Evolutionary conservation across 2,888 invertebrate species (phyloP).

Genomic region (Gymnosoma rotundatum): DNA sequence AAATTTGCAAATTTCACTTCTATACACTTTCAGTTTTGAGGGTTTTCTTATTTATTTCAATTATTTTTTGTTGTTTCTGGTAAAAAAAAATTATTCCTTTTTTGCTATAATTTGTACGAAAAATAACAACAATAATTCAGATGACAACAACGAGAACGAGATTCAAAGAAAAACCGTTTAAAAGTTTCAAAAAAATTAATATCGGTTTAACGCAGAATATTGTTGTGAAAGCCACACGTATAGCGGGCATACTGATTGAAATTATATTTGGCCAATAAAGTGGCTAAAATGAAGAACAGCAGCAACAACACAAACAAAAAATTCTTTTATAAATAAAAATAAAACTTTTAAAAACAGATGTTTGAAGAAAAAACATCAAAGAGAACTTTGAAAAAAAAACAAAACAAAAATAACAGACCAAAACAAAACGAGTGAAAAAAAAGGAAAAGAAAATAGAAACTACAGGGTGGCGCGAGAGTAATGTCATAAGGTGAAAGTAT

Average conservation of each 20-base stretch:
- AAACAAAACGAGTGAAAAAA: slow-evolving; percentile 35
- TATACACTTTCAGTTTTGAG: slow-evolving; percentile 3
- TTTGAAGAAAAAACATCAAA: slow-evolving; percentile 11
- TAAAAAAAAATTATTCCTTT: slow-evolving; percentile 8
- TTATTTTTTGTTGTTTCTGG: slow-evolving; percentile 32
- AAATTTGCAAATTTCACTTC: slow-evolving; percentile 7
- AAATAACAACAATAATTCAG: slow-evolving; percentile 42
- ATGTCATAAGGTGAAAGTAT: too few relatives aligned
- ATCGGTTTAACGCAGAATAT: slow-evolving; percentile 23
- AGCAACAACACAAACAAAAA: slow-evolving; percentile 1
- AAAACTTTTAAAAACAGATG: slow-evolving; percentile 43
- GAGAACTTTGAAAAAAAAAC: neutral
- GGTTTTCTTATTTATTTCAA: neutral
- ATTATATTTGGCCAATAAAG: slow-evolving; percentile 49
- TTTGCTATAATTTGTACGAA: slow-evolving; percentile 13
- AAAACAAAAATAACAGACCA: neutral
- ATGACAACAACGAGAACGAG: neutral
- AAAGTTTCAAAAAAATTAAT: neutral
- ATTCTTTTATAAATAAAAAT: slow-evolving; percentile 41
- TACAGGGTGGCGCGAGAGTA: too few relatives aligned
- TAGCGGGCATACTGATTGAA: slow-evolving; percentile 66
- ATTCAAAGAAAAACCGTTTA: neutral
- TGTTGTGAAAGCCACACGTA: slow-evolving; percentile 68
- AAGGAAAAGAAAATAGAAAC: neutral
- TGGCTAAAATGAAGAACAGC: slow-evolving; percentile 37